Evolutionary conservation across 2,113 vertebrate species (phyloP).

Genomic region (Serilophus lunatus): DNA sequence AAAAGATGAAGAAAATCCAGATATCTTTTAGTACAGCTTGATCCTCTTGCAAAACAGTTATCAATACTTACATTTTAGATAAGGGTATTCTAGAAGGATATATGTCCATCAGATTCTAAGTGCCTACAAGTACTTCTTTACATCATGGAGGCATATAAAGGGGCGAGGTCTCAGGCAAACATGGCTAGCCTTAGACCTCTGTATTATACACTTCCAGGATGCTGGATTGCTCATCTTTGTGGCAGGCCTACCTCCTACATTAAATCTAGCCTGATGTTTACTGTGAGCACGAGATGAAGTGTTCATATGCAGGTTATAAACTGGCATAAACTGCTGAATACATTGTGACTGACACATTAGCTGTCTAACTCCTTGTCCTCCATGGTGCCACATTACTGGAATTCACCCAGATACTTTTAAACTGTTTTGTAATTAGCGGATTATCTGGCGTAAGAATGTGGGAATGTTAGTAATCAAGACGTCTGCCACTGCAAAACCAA

Average conservation of each 20-base stretch:
- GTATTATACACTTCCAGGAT: accelerated
- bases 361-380: background rate
- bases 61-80: background rate
- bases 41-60: background rate
- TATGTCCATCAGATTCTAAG: background rate
- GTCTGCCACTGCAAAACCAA: background rate
- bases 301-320: background rate
- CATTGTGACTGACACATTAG: background rate
- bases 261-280: background rate
- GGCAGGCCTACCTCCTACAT: background rate
- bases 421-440: background rate
- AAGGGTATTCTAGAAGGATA: background rate
- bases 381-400: background rate
- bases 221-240: background rate
- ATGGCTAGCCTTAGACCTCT: background rate
- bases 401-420: background rate
- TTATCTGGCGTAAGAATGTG: background rate
- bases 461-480: background rate
- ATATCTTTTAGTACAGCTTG: background rate
- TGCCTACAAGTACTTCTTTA: background rate
- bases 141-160: background rate
- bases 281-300: background rate
- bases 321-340: background rate
- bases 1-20: background rate
- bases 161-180: background rate